Evolutionary conservation across 2,888 invertebrate genomes (phyloP).

Genomic region (Cantharis nigra): DNA sequence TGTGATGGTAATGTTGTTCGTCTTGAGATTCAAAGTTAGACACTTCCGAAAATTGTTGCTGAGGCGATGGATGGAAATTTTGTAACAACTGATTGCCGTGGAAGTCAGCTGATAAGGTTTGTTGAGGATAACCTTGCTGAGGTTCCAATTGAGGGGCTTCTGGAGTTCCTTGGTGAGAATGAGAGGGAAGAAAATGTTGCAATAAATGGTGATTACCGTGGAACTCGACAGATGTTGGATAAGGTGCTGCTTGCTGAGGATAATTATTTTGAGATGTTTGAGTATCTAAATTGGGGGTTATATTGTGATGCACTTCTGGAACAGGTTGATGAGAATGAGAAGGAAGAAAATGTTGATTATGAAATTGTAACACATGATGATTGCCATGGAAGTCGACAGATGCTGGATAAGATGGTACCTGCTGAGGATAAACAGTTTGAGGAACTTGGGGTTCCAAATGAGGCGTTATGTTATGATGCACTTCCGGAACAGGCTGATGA

Average conservation of each 20-base stretch:
- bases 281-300: constrained; percentile 18
- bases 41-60: background rate
- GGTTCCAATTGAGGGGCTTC: background rate
- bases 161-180: background rate
- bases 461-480: background rate
- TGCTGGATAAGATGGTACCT: background rate
- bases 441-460: background rate
- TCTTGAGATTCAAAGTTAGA: background rate
- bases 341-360: background rate
- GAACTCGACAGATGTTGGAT: constrained; percentile 18
- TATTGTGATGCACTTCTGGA: background rate
- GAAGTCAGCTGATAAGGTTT: background rate
- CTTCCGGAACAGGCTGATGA: background rate
- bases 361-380: background rate
- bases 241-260: constrained; percentile 9
- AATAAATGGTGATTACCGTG: constrained; percentile 9
- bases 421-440: background rate
- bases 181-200: background rate
- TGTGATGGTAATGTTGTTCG: background rate
- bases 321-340: background rate
- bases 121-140: background rate
- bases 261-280: constrained; percentile 6
- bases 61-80: background rate
- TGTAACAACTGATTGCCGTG: background rate
- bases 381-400: background rate